Conservation (phyloP, 64 coral and sea anemone genomes). For the Montipora foliosa region DNA sequence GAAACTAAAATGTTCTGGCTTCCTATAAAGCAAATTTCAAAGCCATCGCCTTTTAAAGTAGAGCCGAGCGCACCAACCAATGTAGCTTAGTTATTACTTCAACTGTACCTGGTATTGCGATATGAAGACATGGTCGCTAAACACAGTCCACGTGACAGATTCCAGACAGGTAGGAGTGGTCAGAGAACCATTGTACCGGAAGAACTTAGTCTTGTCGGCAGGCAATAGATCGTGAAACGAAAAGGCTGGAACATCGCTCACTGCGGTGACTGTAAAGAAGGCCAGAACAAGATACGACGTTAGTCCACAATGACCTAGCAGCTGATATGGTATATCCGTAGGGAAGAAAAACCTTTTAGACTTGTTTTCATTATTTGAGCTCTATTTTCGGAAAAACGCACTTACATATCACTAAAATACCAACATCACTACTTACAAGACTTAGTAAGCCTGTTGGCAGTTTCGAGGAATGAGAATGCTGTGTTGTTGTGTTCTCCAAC, state of each 20-base stretch:
- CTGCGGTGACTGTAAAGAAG: neutral
- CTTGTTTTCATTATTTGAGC: no score
- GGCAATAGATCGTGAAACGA: conserved; percentile 36
- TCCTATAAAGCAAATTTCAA: no score
- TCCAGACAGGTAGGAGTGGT: conserved; percentile 73
- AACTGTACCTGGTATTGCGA: conserved; percentile 64
- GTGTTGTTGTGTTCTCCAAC: conserved; percentile 38
- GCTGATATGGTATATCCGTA: no score
- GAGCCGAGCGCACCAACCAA: no score
- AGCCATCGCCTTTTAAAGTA: no score
- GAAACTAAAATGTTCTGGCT: no score
- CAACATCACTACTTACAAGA: conserved; percentile 5
- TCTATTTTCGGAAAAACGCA: no score
- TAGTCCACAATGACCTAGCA: no score
- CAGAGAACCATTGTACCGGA: conserved; percentile 79
- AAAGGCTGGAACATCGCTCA: conserved; percentile 10
- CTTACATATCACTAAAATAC: no score
- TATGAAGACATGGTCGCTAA: conserved; percentile 34
- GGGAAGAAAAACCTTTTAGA: no score
- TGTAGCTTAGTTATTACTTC: neutral
- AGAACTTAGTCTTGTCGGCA: conserved; percentile 53
- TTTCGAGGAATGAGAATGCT: conserved; percentile 35
- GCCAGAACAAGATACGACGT: neutral
- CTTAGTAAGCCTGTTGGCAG: neutral
- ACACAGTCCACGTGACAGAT: conserved; percentile 82